phyloP scores from a whole-genome alignment of 2,113 vertebrate species.

The Cochlearius cochlearius region DNA sequence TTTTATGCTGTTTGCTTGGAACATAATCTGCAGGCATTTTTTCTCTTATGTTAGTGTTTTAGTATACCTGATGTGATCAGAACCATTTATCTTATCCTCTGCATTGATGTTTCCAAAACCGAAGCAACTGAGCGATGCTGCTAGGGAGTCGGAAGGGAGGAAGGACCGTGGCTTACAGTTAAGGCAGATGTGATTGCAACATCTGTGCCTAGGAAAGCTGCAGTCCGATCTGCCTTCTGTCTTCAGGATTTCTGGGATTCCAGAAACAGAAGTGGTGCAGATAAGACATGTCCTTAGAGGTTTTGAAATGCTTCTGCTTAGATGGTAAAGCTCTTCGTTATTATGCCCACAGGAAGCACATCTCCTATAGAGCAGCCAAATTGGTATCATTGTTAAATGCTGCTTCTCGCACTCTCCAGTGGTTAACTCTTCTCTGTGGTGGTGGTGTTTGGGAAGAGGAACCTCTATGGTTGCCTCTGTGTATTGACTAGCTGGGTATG shows the following conservation, averaged over 20 bases:
- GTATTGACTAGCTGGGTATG: neutral
- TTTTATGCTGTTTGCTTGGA: neutral
- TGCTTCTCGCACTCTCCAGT: neutral
- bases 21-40: neutral
- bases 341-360: neutral
- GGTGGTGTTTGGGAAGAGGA: neutral
- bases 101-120: neutral
- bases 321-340: slow-evolving; percentile 7
- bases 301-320: slow-evolving; percentile 14
- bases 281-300: slow-evolving; percentile 20
- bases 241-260: slow-evolving; percentile 26
- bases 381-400: neutral
- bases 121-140: neutral
- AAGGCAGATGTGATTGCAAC: slow-evolving; percentile 10
- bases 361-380: neutral
- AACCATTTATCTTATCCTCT: neutral
- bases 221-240: slow-evolving; percentile 4
- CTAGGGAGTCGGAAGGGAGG: neutral
- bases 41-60: neutral
- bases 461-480: neutral
- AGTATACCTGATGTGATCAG: neutral
- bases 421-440: neutral
- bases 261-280: slow-evolving; percentile 14
- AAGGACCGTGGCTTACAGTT: neutral
- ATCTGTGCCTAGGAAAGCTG: neutral